These are phyloP conservation scores for Poeciliopsis presidionis DNA, from an alignment of 2,797 vertebrate species.

Conservation along the genomic window DNA sequence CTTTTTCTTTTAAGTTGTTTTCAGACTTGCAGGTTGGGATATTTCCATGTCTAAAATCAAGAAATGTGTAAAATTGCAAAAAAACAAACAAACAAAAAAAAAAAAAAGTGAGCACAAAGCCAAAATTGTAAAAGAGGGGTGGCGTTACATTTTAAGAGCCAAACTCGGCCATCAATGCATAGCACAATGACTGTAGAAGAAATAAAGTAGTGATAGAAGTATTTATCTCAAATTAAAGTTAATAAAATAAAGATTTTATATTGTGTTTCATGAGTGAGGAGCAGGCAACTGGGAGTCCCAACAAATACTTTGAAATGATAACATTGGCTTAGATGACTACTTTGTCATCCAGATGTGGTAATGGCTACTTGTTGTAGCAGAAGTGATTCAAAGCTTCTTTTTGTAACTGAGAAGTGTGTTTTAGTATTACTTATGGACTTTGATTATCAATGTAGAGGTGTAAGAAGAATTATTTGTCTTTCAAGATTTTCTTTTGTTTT, in stretches of 20 bases:
- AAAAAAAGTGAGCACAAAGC: not conserved
- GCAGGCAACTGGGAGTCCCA: not conserved
- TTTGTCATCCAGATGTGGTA: not conserved
- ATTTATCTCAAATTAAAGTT: not conserved
- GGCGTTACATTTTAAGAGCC: not conserved
- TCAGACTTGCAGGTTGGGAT: not conserved
- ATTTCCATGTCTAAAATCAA: not conserved
- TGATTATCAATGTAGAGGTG: not conserved
- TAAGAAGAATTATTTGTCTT: not conserved
- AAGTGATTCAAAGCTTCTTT: not conserved
- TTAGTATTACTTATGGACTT: not conserved
- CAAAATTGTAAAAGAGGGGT: not conserved
- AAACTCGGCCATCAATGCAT: not conserved
- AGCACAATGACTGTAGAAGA: not conserved
- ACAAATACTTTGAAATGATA: not conserved
- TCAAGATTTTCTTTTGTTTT: not conserved
- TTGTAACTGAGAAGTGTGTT: not conserved
- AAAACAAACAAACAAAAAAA: too few species aligned
- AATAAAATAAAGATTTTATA: not conserved
- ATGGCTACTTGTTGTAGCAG: not conserved
- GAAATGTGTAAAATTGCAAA: not conserved
- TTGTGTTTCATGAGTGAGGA: not conserved
- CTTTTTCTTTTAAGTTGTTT: not conserved
- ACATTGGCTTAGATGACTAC: not conserved
- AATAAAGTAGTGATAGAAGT: not conserved